These are phyloP conservation scores for Tylochromis polylepis DNA, from an alignment of 2,113 vertebrate species.

Conservation along the genomic window DNA sequence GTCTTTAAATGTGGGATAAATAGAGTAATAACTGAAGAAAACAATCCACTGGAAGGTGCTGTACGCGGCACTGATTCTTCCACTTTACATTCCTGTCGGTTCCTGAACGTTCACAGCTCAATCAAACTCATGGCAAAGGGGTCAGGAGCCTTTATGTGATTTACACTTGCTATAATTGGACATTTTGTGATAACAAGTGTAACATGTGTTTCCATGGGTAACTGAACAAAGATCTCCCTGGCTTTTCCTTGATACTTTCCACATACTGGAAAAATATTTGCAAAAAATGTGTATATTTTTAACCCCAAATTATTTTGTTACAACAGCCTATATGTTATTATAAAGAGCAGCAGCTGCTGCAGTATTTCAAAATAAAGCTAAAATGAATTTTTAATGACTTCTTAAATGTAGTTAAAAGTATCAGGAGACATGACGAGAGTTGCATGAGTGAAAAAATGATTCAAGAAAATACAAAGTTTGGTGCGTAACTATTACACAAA, in stretches of 20 bases:
- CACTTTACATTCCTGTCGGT: background rate
- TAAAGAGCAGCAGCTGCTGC: background rate
- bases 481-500: background rate
- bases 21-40: background rate
- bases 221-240: background rate
- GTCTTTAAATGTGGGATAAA: background rate
- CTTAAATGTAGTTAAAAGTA: background rate
- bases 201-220: background rate
- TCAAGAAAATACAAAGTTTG: fast-evolving
- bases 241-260: background rate
- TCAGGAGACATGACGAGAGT: background rate
- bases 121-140: background rate
- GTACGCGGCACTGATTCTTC: background rate
- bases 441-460: background rate
- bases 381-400: background rate
- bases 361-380: background rate
- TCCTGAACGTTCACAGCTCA: background rate
- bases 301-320: background rate
- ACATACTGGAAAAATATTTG: background rate
- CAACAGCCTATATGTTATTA: background rate
- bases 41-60: background rate
- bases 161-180: background rate
- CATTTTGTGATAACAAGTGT: background rate
- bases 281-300: background rate
- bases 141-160: background rate